Evolutionary conservation across 2,113 vertebrate species (phyloP).

Genomic region (Brienomyrus longianalis): DNA sequence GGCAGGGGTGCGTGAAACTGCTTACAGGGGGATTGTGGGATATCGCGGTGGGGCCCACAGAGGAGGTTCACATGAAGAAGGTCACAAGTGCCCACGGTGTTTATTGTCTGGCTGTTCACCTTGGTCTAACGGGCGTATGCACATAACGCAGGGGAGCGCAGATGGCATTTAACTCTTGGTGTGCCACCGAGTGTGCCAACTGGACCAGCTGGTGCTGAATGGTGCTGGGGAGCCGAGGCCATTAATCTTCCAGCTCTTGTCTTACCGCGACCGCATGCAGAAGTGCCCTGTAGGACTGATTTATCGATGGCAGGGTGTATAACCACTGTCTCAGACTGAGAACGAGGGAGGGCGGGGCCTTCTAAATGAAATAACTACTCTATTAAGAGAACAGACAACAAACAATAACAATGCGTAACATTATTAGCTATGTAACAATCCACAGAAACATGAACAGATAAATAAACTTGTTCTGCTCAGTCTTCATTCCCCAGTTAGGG

Average conservation of each 20-base stretch:
- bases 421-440: background rate
- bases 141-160: background rate
- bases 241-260: conserved; percentile 14
- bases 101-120: conserved; percentile 15
- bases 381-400: background rate
- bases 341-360: background rate
- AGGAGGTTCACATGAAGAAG: background rate
- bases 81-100: conserved; percentile 13
- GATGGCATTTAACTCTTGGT: conserved; percentile 20
- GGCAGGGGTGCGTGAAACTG: background rate
- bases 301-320: conserved; percentile 7
- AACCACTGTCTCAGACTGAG: background rate
- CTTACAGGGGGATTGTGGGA: conserved; percentile 3
- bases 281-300: background rate
- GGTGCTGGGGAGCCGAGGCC: background rate
- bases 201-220: conserved; percentile 1
- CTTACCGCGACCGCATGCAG: background rate
- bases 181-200: background rate
- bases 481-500: background rate
- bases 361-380: background rate
- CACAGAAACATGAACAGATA: background rate
- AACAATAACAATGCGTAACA: background rate
- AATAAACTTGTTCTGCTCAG: background rate
- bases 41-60: background rate
- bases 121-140: conserved; percentile 9